Evolutionary conservation across 2,888 invertebrate species (phyloP).

Genomic region (Xestia c-nigrum): DNA sequence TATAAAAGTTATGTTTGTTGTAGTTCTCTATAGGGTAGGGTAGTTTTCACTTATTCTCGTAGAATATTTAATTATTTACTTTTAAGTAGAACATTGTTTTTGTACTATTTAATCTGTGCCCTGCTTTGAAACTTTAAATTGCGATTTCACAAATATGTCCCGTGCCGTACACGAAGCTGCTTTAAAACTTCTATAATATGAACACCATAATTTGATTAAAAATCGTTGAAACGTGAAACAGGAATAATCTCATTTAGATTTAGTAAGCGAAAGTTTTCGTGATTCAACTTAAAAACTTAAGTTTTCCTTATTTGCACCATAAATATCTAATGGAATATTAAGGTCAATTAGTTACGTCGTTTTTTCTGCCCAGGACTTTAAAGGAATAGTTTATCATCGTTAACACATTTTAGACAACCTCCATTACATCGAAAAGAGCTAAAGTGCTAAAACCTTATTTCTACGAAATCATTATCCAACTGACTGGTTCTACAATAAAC

Average conservation of each 20-base stretch:
- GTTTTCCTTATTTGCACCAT: neutral
- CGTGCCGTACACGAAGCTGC: neutral
- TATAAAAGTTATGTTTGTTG: neutral
- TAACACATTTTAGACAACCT: conserved; percentile 16
- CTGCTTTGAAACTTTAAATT: neutral
- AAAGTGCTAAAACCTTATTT: conserved; percentile 19
- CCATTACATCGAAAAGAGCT: conserved; percentile 17
- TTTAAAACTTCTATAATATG: too few relatives aligned
- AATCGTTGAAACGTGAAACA: neutral
- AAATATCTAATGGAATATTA: neutral
- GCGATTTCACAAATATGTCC: neutral
- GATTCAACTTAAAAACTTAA: neutral
- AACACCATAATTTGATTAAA: neutral
- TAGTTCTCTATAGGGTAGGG: neutral
- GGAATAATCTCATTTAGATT: neutral
- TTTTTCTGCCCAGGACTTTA: neutral
- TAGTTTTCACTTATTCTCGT: too few relatives aligned
- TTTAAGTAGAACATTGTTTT: neutral
- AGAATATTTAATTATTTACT: too few relatives aligned
- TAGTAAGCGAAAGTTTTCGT: neutral
- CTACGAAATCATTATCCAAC: conserved; percentile 50
- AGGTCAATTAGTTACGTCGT: neutral
- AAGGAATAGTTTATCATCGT: conserved; percentile 13
- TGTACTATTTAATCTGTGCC: neutral
- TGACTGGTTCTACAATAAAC: conserved; percentile 57